A percentile compares a stretch with the other conserved stretches of the same genome.
These are phyloP conservation scores for Margarornis squamiger DNA, from an alignment of 2,797 vertebrate species.

Conservation along the genomic window DNA sequence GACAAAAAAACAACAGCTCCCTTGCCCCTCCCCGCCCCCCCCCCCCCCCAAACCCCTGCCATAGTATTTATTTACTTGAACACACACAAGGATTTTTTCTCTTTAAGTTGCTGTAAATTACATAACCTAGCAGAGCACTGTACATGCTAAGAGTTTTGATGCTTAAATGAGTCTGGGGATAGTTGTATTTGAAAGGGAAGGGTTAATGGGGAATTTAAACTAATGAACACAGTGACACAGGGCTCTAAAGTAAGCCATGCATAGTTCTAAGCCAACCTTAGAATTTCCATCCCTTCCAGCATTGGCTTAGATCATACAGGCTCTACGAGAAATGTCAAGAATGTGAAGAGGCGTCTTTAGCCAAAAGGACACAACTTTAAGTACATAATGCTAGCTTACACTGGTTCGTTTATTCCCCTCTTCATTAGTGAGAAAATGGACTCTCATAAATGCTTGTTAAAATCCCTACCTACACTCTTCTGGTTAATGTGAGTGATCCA, in stretches of 20 bases:
- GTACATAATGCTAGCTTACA: conserved; percentile 94
- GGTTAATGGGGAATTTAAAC: conserved; percentile 81
- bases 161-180: conserved; percentile 70
- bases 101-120: conserved; percentile 42
- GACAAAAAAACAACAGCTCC: neutral
- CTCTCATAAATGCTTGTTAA: conserved; percentile 99
- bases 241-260: conserved; percentile 81
- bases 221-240: conserved; percentile 82
- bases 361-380: conserved; percentile 91
- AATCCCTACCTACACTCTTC: conserved; percentile 98
- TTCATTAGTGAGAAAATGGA: conserved; percentile 99
- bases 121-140: conserved; percentile 23
- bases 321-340: conserved; percentile 86
- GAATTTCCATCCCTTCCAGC: conserved; percentile 82
- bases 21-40: no score
- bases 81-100: neutral
- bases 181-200: conserved; percentile 72
- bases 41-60: neutral
- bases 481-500: conserved; percentile 99
- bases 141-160: conserved; percentile 52
- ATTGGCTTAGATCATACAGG: conserved; percentile 83
- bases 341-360: conserved; percentile 86
- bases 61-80: conserved; percentile 46
- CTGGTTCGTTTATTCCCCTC: conserved; percentile 97
- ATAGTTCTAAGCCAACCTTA: conserved; percentile 81